Evolutionary conservation across 2,113 vertebrate genomes (phyloP).

Genomic region (Tringa solitaria): DNA sequence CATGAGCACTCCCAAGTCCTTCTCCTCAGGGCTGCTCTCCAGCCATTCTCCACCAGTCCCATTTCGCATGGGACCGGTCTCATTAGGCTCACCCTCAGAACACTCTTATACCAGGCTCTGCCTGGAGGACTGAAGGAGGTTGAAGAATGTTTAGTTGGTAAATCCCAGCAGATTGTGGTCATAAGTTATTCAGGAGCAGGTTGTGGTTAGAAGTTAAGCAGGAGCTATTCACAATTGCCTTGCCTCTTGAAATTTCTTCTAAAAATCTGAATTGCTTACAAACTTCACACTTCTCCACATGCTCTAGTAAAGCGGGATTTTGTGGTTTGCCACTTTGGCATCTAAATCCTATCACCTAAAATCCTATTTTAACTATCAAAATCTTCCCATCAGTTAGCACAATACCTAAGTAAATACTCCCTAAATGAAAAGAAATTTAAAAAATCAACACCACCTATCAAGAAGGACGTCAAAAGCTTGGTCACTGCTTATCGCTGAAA

Average conservation of each 20-base stretch:
- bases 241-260: background rate
- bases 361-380: background rate
- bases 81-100: background rate
- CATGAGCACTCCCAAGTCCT: no score
- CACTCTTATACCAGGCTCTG: fast-evolving
- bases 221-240: background rate
- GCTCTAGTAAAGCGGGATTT: background rate
- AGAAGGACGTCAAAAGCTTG: background rate
- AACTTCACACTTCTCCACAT: background rate
- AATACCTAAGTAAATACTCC: background rate
- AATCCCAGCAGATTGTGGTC: background rate
- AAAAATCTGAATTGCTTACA: background rate
- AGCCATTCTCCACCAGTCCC: no score
- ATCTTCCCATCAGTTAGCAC: background rate
- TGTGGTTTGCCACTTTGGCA: background rate
- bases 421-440: background rate
- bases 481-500: background rate
- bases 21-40: no score
- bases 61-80: background rate
- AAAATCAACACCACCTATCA: background rate
- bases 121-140: background rate
- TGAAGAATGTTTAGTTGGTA: background rate
- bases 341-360: background rate
- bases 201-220: background rate
- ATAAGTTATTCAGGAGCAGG: background rate